phyloP scores from a whole-genome alignment of 2,113 vertebrate genomes.

The Archilochus colubris region DNA sequence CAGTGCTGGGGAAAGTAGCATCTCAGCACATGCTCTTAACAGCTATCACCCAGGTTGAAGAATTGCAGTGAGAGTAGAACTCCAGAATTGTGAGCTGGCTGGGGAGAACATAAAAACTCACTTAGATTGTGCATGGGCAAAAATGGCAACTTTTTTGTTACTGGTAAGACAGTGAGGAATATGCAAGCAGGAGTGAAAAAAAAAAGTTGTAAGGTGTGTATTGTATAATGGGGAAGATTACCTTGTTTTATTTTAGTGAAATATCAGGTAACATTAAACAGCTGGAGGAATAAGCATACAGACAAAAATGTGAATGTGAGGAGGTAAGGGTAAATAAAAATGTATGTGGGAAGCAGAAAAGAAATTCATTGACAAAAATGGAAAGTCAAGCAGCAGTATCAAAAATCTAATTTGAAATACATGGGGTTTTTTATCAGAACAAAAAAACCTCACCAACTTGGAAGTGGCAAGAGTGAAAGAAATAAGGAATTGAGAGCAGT shows the following conservation, averaged over 20 bases:
- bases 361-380: not conserved
- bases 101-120: not conserved
- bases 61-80: not conserved
- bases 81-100: not conserved
- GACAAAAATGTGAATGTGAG: not conserved
- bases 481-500: not conserved
- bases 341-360: not conserved
- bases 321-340: not conserved
- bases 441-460: not conserved
- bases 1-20: not conserved
- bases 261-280: not conserved
- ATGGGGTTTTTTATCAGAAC: not conserved
- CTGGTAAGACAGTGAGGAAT: not conserved
- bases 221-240: not conserved
- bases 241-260: not conserved
- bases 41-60: not conserved
- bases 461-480: not conserved
- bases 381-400: not conserved
- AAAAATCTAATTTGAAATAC: not conserved
- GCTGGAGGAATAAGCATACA: not conserved
- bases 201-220: not conserved
- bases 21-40: not conserved
- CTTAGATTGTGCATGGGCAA: not conserved
- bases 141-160: not conserved
- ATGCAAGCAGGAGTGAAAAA: not conserved